These are phyloP conservation scores for Petrolisthes cinctipes DNA, from an alignment of 2,888 invertebrate genomes.

Conservation along the genomic window DNA sequence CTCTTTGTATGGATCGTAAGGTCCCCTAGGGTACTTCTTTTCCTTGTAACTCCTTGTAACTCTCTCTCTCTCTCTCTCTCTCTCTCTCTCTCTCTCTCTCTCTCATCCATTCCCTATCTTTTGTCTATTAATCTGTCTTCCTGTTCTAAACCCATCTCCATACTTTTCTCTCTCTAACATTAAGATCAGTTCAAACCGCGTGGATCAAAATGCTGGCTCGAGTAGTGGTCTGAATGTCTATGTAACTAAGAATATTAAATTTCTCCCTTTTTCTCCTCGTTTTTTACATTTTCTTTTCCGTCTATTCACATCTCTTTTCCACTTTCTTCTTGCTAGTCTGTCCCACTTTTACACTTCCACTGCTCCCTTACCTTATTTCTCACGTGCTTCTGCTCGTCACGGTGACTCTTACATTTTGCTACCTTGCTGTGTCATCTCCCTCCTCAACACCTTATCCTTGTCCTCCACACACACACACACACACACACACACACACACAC, in stretches of 20 bases:
- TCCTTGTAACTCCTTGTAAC: too few species aligned
- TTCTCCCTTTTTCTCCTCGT: neutral
- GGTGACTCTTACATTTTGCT: neutral
- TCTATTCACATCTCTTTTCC: neutral
- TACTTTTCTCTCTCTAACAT: neutral
- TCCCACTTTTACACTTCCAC: neutral
- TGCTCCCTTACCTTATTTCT: neutral
- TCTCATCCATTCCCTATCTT: too few species aligned
- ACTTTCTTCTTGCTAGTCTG: neutral
- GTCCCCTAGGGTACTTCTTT: too few species aligned
- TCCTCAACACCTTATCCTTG: neutral
- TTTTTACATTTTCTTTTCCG: neutral
- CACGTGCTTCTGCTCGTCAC: neutral
- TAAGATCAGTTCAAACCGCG: too few species aligned
- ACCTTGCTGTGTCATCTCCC: neutral
- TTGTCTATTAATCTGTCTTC: too few species aligned
- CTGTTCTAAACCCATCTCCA: too few species aligned
- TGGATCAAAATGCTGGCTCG: too few species aligned
- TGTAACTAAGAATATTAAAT: too few species aligned
- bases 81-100: neutral
- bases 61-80: neutral
- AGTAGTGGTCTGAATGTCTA: too few species aligned
- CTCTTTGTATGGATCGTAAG: too few species aligned
- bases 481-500: neutral
- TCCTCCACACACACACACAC: neutral